phyloP scores from a whole-genome alignment of 2,797 vertebrate species.

The Hephaestus fuliginosus region DNA sequence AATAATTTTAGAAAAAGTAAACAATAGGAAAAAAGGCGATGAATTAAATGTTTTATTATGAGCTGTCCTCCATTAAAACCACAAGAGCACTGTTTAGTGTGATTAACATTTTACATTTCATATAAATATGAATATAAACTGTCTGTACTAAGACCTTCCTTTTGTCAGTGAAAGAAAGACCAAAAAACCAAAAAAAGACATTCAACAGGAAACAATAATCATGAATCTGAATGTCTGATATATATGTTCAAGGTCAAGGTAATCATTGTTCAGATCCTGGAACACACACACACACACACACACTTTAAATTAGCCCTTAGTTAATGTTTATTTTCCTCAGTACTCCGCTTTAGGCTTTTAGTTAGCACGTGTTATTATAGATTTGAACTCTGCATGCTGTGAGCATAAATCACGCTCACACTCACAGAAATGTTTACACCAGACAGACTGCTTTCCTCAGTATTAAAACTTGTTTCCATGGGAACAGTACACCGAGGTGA shows the following conservation, averaged over 20 bases:
- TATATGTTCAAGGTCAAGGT: slow-evolving; percentile 65
- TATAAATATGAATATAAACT: neutral
- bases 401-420: slow-evolving; percentile 7
- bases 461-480: slow-evolving; percentile 71
- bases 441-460: slow-evolving; percentile 32
- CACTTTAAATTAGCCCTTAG: slow-evolving; percentile 16
- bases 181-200: neutral
- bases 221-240: neutral
- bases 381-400: slow-evolving; percentile 42
- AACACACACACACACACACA: slow-evolving; percentile 16
- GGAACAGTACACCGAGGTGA: slow-evolving; percentile 53
- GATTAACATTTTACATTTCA: neutral
- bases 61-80: neutral
- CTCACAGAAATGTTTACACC: slow-evolving; percentile 8
- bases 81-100: neutral
- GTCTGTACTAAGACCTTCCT: slow-evolving; percentile 16
- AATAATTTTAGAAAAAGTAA: neutral
- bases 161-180: slow-evolving; percentile 5
- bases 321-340: slow-evolving; percentile 65
- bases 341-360: slow-evolving; percentile 35
- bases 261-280: slow-evolving; percentile 59
- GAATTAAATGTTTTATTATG: neutral
- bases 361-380: slow-evolving; percentile 60
- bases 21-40: neutral
- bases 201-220: neutral